phyloP scores from a whole-genome alignment of 2,888 invertebrate species.

The Meiosimyza platycephala region DNA sequence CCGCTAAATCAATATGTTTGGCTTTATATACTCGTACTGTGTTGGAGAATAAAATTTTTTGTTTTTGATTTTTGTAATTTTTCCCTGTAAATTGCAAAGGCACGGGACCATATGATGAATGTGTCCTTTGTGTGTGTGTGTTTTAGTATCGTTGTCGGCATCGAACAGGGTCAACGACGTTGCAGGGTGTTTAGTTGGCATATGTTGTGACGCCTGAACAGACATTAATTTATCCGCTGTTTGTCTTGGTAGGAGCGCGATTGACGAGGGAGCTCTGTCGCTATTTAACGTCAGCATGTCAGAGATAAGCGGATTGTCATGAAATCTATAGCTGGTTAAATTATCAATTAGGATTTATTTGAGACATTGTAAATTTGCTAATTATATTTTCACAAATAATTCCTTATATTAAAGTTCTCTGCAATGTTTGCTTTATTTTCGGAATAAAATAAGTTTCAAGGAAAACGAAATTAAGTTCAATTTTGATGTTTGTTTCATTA shows the following conservation, averaged over 20 bases:
- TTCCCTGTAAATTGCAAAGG: background rate
- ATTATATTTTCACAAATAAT: too few relatives aligned
- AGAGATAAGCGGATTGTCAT: slow-evolving; percentile 31
- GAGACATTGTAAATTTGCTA: background rate
- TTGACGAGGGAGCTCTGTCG: background rate
- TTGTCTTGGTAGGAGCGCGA: slow-evolving; percentile 1
- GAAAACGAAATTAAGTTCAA: too few relatives aligned
- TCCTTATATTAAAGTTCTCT: too few relatives aligned
- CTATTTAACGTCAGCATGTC: slow-evolving; percentile 33
- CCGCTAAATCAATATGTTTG: background rate
- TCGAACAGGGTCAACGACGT: slow-evolving; percentile 7
- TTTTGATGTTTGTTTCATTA: too few relatives aligned
- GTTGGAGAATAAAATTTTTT: too few relatives aligned
- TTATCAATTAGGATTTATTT: slow-evolving; percentile 35
- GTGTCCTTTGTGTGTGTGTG: background rate
- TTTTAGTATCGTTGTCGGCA: background rate
- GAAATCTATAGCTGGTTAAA: slow-evolving; percentile 18
- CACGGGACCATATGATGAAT: slow-evolving; percentile 19
- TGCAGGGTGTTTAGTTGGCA: slow-evolving; percentile 11
- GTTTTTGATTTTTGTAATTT: background rate
- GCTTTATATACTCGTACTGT: too few relatives aligned
- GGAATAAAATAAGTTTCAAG: too few relatives aligned
- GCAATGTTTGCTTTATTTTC: too few relatives aligned
- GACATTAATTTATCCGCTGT: too few relatives aligned
- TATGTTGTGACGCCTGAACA: slow-evolving; percentile 24